phyloP scores from a whole-genome alignment of 2,888 invertebrate species.

The Apotomis betuletana region DNA sequence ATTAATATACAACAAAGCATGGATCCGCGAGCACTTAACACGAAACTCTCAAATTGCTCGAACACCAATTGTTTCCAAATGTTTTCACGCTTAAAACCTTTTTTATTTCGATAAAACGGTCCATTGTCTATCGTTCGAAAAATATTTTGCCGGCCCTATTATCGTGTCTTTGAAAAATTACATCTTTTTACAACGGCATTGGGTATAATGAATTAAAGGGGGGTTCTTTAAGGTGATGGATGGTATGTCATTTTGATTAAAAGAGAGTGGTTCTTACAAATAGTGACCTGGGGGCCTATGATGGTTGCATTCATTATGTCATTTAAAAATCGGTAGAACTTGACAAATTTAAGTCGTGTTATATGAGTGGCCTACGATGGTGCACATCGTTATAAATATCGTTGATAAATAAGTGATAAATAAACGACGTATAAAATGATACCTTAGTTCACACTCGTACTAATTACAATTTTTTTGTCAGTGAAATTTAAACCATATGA shows the following conservation, averaged over 20 bases:
- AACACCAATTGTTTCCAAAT: constrained; percentile 17
- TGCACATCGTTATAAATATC: too few relatives aligned
- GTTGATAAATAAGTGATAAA: too few relatives aligned
- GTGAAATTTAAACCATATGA: too few relatives aligned
- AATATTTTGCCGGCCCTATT: constrained; percentile 35
- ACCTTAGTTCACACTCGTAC: too few relatives aligned
- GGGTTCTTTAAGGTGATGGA: constrained; percentile 39
- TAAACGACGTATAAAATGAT: too few relatives aligned
- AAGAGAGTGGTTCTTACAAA: constrained; percentile 33
- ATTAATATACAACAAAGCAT: not conserved
- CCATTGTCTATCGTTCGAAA: constrained; percentile 35
- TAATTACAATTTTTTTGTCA: too few relatives aligned
- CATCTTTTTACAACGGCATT: constrained; percentile 37
- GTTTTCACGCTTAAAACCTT: constrained; percentile 21
- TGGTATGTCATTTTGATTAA: constrained; percentile 40
- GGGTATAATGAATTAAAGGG: constrained; percentile 32
- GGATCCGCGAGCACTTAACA: not conserved
- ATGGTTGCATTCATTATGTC: too few relatives aligned
- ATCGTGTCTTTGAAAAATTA: constrained; percentile 38
- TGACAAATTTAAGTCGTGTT: too few relatives aligned
- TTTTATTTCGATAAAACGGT: constrained; percentile 31
- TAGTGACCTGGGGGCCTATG: too few relatives aligned
- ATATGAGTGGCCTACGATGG: too few relatives aligned
- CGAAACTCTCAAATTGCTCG: constrained; percentile 15
- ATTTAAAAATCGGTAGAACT: too few relatives aligned